Conservation (phyloP, 2,797 vertebrate species). For the Simalia tracyae region DNA sequence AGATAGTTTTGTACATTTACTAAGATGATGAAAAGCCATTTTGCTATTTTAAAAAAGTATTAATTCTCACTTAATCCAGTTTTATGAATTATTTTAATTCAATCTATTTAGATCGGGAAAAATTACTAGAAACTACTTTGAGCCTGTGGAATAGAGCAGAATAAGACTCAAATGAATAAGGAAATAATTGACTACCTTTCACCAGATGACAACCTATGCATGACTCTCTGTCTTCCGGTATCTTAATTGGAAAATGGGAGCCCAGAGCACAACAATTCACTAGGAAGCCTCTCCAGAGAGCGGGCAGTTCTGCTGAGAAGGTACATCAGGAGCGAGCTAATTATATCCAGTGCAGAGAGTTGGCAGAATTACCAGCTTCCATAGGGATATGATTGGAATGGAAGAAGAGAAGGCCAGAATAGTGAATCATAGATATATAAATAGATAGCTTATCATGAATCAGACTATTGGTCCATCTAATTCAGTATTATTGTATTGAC, state of each 20-base stretch:
- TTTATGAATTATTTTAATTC: not conserved
- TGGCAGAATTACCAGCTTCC: not conserved
- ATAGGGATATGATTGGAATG: not conserved
- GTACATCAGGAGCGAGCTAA: not conserved
- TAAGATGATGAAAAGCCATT: not conserved
- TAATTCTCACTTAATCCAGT: not conserved
- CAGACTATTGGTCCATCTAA: not conserved
- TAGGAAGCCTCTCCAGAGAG: constrained; percentile 3
- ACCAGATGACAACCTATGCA: not conserved
- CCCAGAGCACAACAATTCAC: not conserved
- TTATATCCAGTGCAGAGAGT: not conserved
- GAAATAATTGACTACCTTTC: not conserved
- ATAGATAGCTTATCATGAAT: not conserved
- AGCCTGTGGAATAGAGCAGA: not conserved
- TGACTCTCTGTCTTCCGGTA: not conserved
- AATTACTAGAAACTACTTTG: not conserved
- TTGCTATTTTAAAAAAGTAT: not conserved
- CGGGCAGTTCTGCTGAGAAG: not conserved
- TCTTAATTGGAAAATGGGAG: not conserved
- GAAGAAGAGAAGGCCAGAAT: not conserved
- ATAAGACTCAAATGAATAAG: not conserved
- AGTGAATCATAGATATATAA: not conserved
- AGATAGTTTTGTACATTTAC: not conserved
- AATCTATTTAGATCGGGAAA: not conserved
- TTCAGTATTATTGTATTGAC: not conserved